Conservation (phyloP, 2,113 vertebrate species). For the Ophiodon elongatus region DNA sequence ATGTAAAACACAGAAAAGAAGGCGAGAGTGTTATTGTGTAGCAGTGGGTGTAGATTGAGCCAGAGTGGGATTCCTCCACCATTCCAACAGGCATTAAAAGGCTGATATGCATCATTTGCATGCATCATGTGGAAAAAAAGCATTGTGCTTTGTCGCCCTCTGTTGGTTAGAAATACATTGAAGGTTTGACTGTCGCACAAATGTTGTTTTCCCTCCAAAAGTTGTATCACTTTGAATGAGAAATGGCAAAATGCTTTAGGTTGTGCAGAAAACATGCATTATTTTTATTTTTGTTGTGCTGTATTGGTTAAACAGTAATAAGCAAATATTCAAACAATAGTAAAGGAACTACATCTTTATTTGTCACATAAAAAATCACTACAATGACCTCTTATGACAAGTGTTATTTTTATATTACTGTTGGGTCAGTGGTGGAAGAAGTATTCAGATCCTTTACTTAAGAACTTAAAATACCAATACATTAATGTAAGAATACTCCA, state of each 20-base stretch:
- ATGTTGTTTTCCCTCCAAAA: constrained; percentile 11
- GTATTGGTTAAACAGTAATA: background rate
- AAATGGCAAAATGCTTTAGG: background rate
- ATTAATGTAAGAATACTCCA: background rate
- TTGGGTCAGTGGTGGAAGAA: no score
- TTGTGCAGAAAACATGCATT: background rate
- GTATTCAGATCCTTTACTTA: background rate
- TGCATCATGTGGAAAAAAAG: background rate
- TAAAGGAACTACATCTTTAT: background rate
- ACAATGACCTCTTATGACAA: background rate
- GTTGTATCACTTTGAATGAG: background rate
- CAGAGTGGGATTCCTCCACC: constrained; percentile 31
- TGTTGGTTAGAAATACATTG: constrained; percentile 55
- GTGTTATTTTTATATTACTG: background rate
- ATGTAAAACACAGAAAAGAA: constrained; percentile 51
- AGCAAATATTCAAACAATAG: background rate
- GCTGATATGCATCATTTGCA: constrained; percentile 30
- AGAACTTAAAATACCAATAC: background rate
- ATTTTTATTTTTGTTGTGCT: background rate
- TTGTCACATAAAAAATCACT: background rate
- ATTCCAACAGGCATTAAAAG: constrained; percentile 22
- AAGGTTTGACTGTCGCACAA: background rate
- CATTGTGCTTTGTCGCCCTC: constrained; percentile 61
- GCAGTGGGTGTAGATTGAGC: constrained; percentile 23
- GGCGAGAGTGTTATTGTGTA: constrained; percentile 47